Percentiles rank a stretch among this genome's conserved stretches.
Evolutionary conservation across 2,797 vertebrate genomes (phyloP).

Genomic region (Oophaga sylvatica): DNA sequence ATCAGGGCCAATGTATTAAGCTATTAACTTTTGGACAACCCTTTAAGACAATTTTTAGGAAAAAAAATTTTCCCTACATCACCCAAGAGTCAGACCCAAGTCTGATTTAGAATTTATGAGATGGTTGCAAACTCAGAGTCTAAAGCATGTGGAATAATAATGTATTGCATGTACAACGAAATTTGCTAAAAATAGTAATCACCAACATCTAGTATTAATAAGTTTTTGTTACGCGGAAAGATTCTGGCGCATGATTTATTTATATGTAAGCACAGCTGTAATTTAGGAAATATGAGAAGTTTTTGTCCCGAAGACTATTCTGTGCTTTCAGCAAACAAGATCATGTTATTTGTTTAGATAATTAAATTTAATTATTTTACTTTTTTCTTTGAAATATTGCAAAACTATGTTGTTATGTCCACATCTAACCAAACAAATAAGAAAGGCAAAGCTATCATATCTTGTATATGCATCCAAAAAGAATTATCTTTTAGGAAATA

Average conservation of each 20-base stretch:
- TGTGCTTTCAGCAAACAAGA: conserved; percentile 11
- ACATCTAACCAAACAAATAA: conserved; percentile 29
- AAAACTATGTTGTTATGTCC: conserved; percentile 23
- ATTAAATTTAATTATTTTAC: conserved; percentile 48
- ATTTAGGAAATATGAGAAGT: conserved; percentile 37
- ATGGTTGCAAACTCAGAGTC: neutral
- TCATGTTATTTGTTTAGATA: conserved; percentile 41
- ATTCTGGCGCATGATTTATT: conserved; percentile 22
- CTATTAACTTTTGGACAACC: too few species aligned
- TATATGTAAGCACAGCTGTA: conserved; percentile 31
- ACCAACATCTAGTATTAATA: conserved; percentile 22
- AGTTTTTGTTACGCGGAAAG: conserved; percentile 11
- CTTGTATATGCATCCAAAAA: conserved; percentile 15
- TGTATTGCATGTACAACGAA: neutral
- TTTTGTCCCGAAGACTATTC: conserved; percentile 27
- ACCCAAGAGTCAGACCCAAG: neutral
- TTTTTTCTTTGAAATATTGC: conserved; percentile 23
- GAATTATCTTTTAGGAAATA: neutral
- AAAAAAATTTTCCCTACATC: neutral
- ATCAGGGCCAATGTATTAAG: too few species aligned
- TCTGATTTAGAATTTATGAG: too few species aligned
- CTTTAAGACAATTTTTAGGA: too few species aligned
- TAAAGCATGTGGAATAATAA: neutral
- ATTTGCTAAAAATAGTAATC: conserved; percentile 16
- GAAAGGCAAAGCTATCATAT: conserved; percentile 42